Evolutionary conservation across 1,140 invertebrate genomes (phyloP).

Genomic region (Drosophila kepulauana): DNA sequence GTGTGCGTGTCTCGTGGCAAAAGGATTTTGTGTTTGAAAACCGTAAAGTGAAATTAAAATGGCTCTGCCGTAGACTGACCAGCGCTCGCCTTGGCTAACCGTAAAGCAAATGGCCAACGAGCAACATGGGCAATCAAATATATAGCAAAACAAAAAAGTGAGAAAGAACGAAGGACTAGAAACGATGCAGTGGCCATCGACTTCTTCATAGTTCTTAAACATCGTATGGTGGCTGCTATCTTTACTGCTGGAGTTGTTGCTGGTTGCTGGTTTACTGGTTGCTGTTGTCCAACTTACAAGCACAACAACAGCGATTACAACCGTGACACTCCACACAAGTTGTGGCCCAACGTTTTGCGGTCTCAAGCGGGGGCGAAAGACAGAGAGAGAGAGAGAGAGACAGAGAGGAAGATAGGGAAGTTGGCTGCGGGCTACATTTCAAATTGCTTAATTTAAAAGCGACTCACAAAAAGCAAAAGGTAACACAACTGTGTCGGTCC

Average conservation of each 20-base stretch:
- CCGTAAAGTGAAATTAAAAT: slow-evolving; percentile 83
- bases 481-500: slow-evolving; percentile 24
- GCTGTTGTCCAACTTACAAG: slow-evolving; percentile 55
- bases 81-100: slow-evolving; percentile 47
- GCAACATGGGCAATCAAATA: slow-evolving; percentile 68
- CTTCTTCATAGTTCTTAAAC: slow-evolving; percentile 52
- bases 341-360: slow-evolving; percentile 68
- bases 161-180: background rate
- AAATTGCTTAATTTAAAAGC: slow-evolving; percentile 83
- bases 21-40: slow-evolving; percentile 81
- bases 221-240: slow-evolving; percentile 61
- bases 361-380: background rate
- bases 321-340: slow-evolving; percentile 77
- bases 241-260: slow-evolving; percentile 42
- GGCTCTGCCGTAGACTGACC: slow-evolving; percentile 60
- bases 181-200: slow-evolving; percentile 61
- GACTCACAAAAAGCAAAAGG: slow-evolving; percentile 62
- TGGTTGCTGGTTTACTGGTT: slow-evolving; percentile 1
- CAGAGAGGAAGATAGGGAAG: background rate
- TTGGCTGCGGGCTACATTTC: slow-evolving; percentile 67
- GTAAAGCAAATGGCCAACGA: slow-evolving; percentile 68
- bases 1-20: slow-evolving; percentile 48
- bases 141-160: slow-evolving; percentile 10
- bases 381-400: background rate
- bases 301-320: slow-evolving; percentile 76